Percentiles rank a stretch among this genome's conserved stretches.
phyloP scores from a whole-genome alignment of 2,888 invertebrate genomes.

The Melinopterus prodromus region DNA sequence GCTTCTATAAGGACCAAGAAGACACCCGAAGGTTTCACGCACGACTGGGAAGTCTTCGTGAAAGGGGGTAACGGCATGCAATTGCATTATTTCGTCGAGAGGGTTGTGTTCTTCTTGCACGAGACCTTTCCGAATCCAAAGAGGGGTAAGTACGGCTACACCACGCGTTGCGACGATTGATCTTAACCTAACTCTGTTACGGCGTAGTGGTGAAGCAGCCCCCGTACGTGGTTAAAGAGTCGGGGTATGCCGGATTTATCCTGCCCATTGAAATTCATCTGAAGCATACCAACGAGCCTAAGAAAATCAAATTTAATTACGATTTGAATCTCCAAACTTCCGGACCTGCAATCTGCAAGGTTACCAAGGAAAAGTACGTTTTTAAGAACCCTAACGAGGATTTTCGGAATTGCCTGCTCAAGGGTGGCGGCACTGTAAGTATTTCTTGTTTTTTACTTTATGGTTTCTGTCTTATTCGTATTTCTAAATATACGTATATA shows the following conservation, averaged over 20 bases:
- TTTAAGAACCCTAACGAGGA: slow-evolving; percentile 90
- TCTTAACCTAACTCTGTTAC: slow-evolving; percentile 26
- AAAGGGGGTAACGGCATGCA: slow-evolving; percentile 87
- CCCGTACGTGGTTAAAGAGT: slow-evolving; percentile 88
- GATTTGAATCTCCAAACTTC: slow-evolving; percentile 83
- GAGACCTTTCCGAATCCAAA: slow-evolving; percentile 92
- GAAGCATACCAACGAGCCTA: slow-evolving; percentile 89
- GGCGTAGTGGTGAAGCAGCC: slow-evolving; percentile 88
- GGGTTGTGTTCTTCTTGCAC: slow-evolving; percentile 90
- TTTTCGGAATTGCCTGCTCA: slow-evolving; percentile 84
- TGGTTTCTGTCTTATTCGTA: background rate
- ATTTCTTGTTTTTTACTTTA: background rate
- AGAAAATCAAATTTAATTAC: slow-evolving; percentile 83
- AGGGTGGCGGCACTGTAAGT: slow-evolving; percentile 79
- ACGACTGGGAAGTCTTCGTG: slow-evolving; percentile 97
- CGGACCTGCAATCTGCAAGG: slow-evolving; percentile 75
- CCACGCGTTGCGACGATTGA: background rate
- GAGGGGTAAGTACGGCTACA: slow-evolving; percentile 71
- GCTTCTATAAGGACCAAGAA: slow-evolving; percentile 82
- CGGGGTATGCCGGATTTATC: slow-evolving; percentile 95
- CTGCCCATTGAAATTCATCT: slow-evolving; percentile 90
- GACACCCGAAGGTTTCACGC: slow-evolving; percentile 92
- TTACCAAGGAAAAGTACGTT: slow-evolving; percentile 82
- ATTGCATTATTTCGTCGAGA: slow-evolving; percentile 91
- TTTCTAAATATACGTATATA: no score